Evolutionary conservation across 1,140 invertebrate genomes (phyloP), one percentile per base, ranked within the genome.

Genomic region (Pseudomyrmex concolor): DNA sequence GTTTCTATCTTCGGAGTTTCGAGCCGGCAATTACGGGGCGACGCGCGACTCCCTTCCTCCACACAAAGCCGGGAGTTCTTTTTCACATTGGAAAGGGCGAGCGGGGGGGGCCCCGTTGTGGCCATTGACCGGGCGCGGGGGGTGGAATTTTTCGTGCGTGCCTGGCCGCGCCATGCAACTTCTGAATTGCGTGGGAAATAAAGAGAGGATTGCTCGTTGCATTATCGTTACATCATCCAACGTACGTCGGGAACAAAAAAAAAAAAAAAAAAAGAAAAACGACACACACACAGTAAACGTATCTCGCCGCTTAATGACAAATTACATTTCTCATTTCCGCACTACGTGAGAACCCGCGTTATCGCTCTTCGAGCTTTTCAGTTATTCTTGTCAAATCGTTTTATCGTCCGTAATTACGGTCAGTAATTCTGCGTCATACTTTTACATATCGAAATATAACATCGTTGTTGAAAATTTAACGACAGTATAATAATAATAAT

Each of bases 91-190:
- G 34, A 59, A 67, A 77, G 77, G 83, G 71, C 54, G 66, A 55
- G 71, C 15, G 43, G 13, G 51, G n/a, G n/a, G n/a, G n/a, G n/a
- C n/a, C 48, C 71, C 22, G 57, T 22, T 22, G 62, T 67, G 72
- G 55, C 22, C n/a, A 34, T 7, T 34, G 50, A 13, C 50, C 50
- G 57, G 57, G 55, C 43, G 71, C 15, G 48, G 57, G 59, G 86
- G 74, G 85, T 84, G 68, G 45, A 68, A 83, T 63, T 77, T 88
- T 55, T 48, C 51, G 85, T 86, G 90, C 80, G 89, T 91, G 86
- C 88, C 84, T 84, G 83, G 83, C 84, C 66, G 87, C 90, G 84
- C 87, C 89, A 90, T 80, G 90, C 87, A 88, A 91, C 71, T 73
- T 17, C 2, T 25, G 62, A 85, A 77, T 84, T 84, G 90, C 90